Conservation (phyloP, 1,140 invertebrate species). For the Lysiphlebus fabarum region DNA sequence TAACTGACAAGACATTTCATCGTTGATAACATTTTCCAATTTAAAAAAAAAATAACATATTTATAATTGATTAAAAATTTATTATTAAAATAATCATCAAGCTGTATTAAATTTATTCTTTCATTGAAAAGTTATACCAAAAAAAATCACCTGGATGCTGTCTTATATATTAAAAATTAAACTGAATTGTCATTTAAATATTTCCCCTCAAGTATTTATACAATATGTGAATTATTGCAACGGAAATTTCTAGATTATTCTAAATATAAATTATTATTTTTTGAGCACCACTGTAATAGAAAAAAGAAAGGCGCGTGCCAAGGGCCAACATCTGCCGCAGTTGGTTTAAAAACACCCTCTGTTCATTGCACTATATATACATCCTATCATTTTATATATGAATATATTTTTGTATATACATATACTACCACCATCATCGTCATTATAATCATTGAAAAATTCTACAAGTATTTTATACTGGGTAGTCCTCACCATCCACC, state of each 20-base stretch:
- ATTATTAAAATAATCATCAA: no score
- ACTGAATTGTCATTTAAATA: no score
- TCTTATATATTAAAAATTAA: no score
- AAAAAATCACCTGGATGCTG: no score
- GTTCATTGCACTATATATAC: constrained; percentile 24
- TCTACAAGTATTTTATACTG: constrained; percentile 15
- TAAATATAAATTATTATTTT: constrained; percentile 18
- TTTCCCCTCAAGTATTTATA: no score
- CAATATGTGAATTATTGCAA: neutral
- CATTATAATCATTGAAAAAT: constrained; percentile 20
- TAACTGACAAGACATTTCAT: constrained; percentile 6
- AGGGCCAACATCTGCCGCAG: constrained; percentile 48
- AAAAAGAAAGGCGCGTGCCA: constrained; percentile 43
- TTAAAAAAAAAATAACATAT: no score
- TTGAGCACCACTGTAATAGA: constrained; percentile 27
- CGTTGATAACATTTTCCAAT: neutral
- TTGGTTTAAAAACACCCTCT: constrained; percentile 45
- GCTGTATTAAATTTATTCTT: no score
- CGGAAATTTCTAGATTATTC: constrained; percentile 14
- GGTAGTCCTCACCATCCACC: constrained; percentile 6
- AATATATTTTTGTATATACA: neutral
- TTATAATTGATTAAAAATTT: no score
- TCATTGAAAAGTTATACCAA: no score
- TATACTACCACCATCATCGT: constrained; percentile 24
- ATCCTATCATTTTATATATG: neutral